Evolutionary conservation across 2,113 vertebrate genomes (phyloP).

Genomic region (Capra hircus): DNA sequence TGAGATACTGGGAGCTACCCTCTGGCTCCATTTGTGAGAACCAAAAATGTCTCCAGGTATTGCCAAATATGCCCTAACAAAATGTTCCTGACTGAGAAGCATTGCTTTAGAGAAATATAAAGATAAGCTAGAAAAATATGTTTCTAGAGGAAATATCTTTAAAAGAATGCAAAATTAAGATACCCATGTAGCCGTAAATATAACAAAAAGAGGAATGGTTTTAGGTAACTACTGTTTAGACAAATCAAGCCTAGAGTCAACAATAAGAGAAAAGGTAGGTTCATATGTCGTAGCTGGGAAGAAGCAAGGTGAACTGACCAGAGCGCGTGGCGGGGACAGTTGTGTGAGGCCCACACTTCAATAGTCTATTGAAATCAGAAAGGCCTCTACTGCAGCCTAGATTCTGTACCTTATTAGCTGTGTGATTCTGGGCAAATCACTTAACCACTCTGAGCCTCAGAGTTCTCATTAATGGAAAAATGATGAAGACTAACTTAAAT

Average conservation of each 20-base stretch:
- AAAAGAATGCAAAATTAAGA: neutral
- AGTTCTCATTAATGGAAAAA: neutral
- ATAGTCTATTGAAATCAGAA: neutral
- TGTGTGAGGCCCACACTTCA: neutral
- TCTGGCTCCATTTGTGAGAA: neutral
- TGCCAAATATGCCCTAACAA: neutral
- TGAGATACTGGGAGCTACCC: neutral
- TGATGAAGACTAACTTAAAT: neutral
- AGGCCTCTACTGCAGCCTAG: neutral
- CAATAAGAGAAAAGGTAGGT: neutral
- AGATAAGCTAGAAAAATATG: neutral
- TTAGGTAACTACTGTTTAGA: neutral
- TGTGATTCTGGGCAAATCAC: neutral
- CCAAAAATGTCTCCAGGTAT: neutral
- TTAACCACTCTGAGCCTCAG: neutral
- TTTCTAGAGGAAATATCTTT: neutral
- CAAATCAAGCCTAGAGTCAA: neutral
- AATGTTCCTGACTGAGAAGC: neutral
- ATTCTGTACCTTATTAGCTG: neutral
- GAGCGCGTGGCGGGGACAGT: rapidly evolving
- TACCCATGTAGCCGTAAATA: neutral
- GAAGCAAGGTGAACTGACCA: rapidly evolving
- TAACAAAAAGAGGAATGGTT: neutral
- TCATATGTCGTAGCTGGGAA: rapidly evolving
- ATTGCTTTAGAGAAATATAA: neutral